Evolutionary conservation across 2,888 invertebrate genomes (phyloP), one percentile per base, ranked within the genome.

Genomic region (Pegoplata infirma): DNA sequence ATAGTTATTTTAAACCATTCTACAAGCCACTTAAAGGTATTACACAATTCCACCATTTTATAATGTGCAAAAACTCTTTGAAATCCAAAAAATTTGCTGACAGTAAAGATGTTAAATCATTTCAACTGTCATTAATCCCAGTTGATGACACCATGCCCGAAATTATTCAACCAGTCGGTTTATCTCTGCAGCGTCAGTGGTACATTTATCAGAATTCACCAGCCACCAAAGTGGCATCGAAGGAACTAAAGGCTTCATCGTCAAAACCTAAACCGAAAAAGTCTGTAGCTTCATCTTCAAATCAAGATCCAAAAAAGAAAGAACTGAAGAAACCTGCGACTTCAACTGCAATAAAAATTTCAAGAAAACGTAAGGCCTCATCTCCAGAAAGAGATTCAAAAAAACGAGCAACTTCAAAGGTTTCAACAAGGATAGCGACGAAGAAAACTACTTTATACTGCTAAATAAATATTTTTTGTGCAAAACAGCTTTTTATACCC

Each of bases 161-260:
- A 49, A 17, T 49, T 49, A 49, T 49, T 19, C 49, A 49, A 49
- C 49, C 49, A 49, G 14, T 40, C 10, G 40, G 40, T n/a, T 49
- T 47, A 10, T 58, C 17, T 36, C 56, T 47, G 14, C 19, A 47
- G 23, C 17, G 32, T 40, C 40, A 40, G 40, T 40, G 40, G 40
- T 61, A 73, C 58, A 75, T 36, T 40, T 14, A 66, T 51, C 28
- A 66, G 32, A 49, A 61, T 59, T 49, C 25, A 25, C 25, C 25
- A 25, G 25, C 25, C 61, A 63, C n/a, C 19, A 12, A 17, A 44
- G 16, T 46, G 51, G 2, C 19, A 40, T 46, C 19, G 17, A 17
- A 66, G 12, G 7, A 44, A 21, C 36, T 5, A 5, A n/a, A 53
- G 25, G 47, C 58, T 36, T 12, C 23, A 47, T 7, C 17, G 36